Base-by-base conservation (phyloP, 2,113 vertebrate genomes). In the Sardina pilchardus region DNA sequence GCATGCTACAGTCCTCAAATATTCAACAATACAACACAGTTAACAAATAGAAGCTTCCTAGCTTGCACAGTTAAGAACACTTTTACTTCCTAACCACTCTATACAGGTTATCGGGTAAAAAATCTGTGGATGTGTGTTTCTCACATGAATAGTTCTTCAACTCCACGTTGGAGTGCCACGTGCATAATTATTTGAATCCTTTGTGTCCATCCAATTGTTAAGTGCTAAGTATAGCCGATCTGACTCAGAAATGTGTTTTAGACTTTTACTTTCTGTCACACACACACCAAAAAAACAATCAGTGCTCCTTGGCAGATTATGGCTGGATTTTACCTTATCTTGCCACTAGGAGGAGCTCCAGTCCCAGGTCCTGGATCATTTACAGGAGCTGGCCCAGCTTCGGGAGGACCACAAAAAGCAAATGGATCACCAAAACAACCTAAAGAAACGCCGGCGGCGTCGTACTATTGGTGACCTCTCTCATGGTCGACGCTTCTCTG, bases 401-500 rank as follows among this genome's bases (percentile, higher is more conserved):
- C 92, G 85, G 67, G 94, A 95, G 14, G 88, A 88, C 85, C 95
- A 95, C 0, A 93, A 94, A 88, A 94, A 94, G 83, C 95, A 95
- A 87, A 93, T 96, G 67, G 94, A 92, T 3, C 78, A 96, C 71
- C 91, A 85, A 86, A 94, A 89, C 43, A 94, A 89, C 42, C 84
- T 95, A 78, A 91, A 91, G 43, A 86, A 82, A 0, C 93, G 93
- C 0, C 89, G 87, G 0, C 93, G 90, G 63, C 94, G 94, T 0
- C 91, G 94, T 75, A 91, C 96, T n/a, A 94, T 91, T 89, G 95
- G 94, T 26, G 96, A 97, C 78, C 91, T 97, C 4, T 93, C 95
- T 88, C 96, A 96, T 86, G 96, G 96, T 84, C 94, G 96, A 0
- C 93, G 95, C 86, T 93, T 96, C 1, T 97, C 96, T 0, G 3